A percentile compares a stretch with the other conserved stretches of the same genome.
Evolutionary conservation across 2,797 vertebrate species (phyloP).

Genomic region (Rhinatrema bivittatum): DNA sequence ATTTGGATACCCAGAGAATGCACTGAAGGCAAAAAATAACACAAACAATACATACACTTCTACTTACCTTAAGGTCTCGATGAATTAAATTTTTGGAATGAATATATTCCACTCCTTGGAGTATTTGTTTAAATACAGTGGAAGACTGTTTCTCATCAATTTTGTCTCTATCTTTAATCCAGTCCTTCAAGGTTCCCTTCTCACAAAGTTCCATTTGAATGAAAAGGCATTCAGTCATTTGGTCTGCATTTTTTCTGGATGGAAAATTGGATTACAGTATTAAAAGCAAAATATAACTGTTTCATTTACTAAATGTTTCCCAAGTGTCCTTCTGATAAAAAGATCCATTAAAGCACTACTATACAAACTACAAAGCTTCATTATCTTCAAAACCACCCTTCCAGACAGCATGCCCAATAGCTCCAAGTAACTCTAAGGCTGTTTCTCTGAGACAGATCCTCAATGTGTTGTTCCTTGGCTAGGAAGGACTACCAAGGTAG

Average conservation of each 20-base stretch:
- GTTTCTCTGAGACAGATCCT: too few relatives aligned
- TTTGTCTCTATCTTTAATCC: constrained; percentile 49
- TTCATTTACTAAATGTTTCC: too few relatives aligned
- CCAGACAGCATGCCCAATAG: too few relatives aligned
- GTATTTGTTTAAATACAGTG: constrained; percentile 56
- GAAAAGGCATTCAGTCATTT: constrained; percentile 50
- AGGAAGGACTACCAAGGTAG: too few relatives aligned
- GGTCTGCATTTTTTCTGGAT: constrained; percentile 25
- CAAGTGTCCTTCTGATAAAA: too few relatives aligned
- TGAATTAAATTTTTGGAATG: constrained; percentile 71
- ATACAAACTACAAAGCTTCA: too few relatives aligned
- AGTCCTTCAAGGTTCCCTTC: constrained; percentile 52
- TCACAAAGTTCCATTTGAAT: constrained; percentile 85
- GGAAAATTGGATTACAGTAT: constrained; percentile 17
- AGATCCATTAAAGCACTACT: too few relatives aligned
- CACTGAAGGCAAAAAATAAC: background rate
- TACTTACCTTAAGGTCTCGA: constrained; percentile 81
- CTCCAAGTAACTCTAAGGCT: too few relatives aligned
- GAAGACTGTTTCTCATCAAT: constrained; percentile 42
- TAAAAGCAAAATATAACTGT: constrained; percentile 5
- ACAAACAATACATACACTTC: background rate
- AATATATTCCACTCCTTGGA: constrained; percentile 66
- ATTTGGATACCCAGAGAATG: background rate
- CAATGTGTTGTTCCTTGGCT: too few relatives aligned
- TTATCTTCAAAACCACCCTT: too few relatives aligned